Percentiles rank a stretch among this genome's conserved stretches.
These are phyloP conservation scores for Gerris lacustris DNA, from an alignment of 2,888 invertebrate species.

Conservation along the genomic window DNA sequence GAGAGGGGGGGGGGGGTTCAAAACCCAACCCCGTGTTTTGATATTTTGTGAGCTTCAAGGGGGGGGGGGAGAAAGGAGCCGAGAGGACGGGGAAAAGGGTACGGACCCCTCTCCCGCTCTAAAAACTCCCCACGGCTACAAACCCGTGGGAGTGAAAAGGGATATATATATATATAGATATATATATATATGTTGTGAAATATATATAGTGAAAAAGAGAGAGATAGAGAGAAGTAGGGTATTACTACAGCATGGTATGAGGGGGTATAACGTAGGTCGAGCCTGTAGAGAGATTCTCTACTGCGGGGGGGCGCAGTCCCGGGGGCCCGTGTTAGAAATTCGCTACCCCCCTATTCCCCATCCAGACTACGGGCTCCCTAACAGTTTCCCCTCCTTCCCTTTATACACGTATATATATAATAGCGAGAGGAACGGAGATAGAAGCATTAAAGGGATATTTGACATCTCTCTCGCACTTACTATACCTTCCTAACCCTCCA, in stretches of 20 bases:
- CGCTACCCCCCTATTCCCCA: not conserved
- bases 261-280: slow-evolving; percentile 5
- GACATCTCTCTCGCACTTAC: not conserved
- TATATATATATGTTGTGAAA: not conserved
- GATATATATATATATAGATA: not conserved
- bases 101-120: slow-evolving; percentile 16
- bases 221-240: not conserved
- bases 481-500: too few relatives aligned
- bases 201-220: not conserved
- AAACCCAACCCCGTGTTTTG: slow-evolving; percentile 3
- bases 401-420: too few relatives aligned
- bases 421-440: too few relatives aligned
- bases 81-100: slow-evolving; percentile 25
- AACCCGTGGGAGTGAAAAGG: slow-evolving; percentile 1
- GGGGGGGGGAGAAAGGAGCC: slow-evolving; percentile 23
- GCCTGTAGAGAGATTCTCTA: not conserved
- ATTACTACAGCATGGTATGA: not conserved
- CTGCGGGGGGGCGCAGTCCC: not conserved
- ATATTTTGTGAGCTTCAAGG: slow-evolving; percentile 21
- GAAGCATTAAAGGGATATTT: not conserved
- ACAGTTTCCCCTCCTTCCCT: not conserved
- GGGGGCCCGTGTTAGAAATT: slow-evolving; percentile 5
- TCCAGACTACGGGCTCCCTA: not conserved
- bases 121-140: not conserved
- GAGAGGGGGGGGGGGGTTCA: slow-evolving; percentile 3